A percentile compares a stretch with the other conserved stretches of the same genome.
phyloP scores from a whole-genome alignment of 35 echinoderm and acorn worm species.

The Ophiothrix spiculata region DNA sequence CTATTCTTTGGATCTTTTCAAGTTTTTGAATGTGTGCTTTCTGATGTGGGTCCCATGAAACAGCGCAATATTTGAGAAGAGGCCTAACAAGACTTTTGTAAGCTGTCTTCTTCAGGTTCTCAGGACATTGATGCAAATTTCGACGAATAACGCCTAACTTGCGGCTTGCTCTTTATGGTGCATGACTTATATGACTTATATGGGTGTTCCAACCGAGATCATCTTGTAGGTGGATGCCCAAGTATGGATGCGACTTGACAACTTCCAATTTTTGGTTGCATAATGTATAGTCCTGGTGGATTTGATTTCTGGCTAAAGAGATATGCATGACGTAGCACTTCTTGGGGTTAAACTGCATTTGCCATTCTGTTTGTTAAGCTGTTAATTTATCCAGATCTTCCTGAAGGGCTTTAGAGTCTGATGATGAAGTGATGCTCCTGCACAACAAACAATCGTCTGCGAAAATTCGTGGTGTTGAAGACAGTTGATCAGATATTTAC shows the following conservation, averaged over 20 bases:
- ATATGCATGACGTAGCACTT: conserved; percentile 26
- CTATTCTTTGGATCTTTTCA: not conserved
- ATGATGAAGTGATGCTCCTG: conserved; percentile 34
- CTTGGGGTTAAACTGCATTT: conserved; percentile 43
- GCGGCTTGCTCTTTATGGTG: conserved; percentile 10
- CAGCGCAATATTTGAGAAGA: not conserved
- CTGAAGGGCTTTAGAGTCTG: not conserved
- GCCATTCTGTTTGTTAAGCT: not conserved
- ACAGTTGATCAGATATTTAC: not conserved
- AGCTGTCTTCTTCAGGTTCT: not conserved
- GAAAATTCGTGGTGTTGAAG: conserved; percentile 21
- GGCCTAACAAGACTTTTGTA: conserved; percentile 4
- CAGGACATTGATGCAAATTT: conserved; percentile 25
- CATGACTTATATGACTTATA: conserved; percentile 20
- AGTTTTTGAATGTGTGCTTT: not conserved
- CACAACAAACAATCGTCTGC: conserved; percentile 27
- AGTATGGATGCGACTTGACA: conserved; percentile 27
- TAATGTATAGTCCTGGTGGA: not conserved
- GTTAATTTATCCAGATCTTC: conserved; percentile 2
- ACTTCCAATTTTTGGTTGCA: not conserved
- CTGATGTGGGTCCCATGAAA: not conserved
- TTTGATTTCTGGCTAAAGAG: not conserved
- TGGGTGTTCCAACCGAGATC: conserved; percentile 16
- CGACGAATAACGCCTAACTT: conserved; percentile 20
- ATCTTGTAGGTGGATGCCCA: conserved; percentile 11